Percentiles rank a stretch among this genome's conserved stretches.
Conservation (phyloP, 2,113 vertebrate genomes). For the Argyrosomus japonicus region DNA sequence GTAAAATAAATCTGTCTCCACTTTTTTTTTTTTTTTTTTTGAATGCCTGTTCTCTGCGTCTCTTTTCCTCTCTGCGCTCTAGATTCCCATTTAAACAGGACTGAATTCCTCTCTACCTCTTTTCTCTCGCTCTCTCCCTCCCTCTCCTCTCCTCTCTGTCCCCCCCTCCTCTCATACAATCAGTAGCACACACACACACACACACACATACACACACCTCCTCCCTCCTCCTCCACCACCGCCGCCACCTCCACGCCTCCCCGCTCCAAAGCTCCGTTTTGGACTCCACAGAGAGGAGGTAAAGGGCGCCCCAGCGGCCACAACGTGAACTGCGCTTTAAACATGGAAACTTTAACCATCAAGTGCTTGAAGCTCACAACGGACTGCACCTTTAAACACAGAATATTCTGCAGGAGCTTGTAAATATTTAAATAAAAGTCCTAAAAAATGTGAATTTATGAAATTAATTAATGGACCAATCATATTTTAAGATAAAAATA, state of each 20-base stretch:
- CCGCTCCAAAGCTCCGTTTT: slow-evolving; percentile 54
- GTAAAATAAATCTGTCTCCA: slow-evolving; percentile 63
- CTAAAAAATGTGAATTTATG: not conserved
- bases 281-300: slow-evolving; percentile 23
- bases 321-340: slow-evolving; percentile 37
- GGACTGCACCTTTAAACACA: not conserved
- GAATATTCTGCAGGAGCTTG: not conserved
- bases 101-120: slow-evolving; percentile 59
- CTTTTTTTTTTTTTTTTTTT: slow-evolving; percentile 43
- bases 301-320: slow-evolving; percentile 53
- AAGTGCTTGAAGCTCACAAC: not conserved
- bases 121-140: slow-evolving; percentile 45
- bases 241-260: slow-evolving; percentile 34
- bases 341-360: slow-evolving; percentile 6
- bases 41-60: slow-evolving; percentile 35
- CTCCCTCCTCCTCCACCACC: slow-evolving; percentile 19
- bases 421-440: not conserved
- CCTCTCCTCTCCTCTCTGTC: slow-evolving; percentile 41
- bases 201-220: slow-evolving; percentile 1
- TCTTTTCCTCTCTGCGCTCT: slow-evolving; percentile 59
- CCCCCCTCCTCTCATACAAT: slow-evolving; percentile 53
- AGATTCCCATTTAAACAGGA: slow-evolving; percentile 66
- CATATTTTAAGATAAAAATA: too few species aligned
- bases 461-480: too few species aligned
- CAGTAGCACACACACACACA: slow-evolving; percentile 46